A percentile compares a stretch with the other conserved stretches of the same genome.
phyloP scores from a whole-genome alignment of 2,888 invertebrate species.

The Leptinotarsa haldemani region DNA sequence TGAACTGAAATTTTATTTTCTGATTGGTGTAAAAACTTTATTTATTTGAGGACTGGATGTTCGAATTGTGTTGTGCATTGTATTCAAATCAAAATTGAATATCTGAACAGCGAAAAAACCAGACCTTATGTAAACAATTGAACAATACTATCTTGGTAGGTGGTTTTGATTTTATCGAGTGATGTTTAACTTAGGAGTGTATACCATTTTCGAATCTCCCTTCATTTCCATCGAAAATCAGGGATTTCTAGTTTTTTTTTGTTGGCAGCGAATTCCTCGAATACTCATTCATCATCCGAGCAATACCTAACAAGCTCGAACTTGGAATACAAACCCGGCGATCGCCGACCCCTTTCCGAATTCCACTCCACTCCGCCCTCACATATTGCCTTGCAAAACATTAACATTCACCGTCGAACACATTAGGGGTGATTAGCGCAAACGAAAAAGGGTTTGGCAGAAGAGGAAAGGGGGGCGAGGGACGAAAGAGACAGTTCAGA shows the following conservation, averaged over 20 bases:
- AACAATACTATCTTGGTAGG: no score
- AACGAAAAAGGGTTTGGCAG: conserved; percentile 54
- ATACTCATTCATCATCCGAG: conserved; percentile 27
- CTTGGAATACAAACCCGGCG: conserved; percentile 31
- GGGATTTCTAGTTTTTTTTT: neutral
- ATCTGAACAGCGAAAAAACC: no score
- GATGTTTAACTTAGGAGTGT: no score
- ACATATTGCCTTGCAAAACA: conserved; percentile 46
- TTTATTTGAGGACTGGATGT: no score
- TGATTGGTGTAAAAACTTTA: no score
- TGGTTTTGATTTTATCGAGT: no score
- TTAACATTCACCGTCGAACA: conserved; percentile 51
- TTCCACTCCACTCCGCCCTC: conserved; percentile 32
- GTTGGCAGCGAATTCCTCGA: conserved; percentile 15
- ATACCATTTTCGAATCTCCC: neutral
- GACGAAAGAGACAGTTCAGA: conserved; percentile 59
- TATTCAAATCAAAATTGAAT: no score
- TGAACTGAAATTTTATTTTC: no score
- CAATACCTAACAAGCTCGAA: conserved; percentile 21
- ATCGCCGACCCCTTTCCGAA: conserved; percentile 18
- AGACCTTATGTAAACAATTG: no score
- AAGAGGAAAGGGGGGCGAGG: conserved; percentile 39
- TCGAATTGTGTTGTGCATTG: no score
- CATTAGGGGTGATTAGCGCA: conserved; percentile 53
- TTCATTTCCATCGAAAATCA: neutral